Evolutionary conservation across 2,888 invertebrate genomes (phyloP), one percentile per base, ranked within the genome.

Genomic region (Archaeoteleia sp.): DNA sequence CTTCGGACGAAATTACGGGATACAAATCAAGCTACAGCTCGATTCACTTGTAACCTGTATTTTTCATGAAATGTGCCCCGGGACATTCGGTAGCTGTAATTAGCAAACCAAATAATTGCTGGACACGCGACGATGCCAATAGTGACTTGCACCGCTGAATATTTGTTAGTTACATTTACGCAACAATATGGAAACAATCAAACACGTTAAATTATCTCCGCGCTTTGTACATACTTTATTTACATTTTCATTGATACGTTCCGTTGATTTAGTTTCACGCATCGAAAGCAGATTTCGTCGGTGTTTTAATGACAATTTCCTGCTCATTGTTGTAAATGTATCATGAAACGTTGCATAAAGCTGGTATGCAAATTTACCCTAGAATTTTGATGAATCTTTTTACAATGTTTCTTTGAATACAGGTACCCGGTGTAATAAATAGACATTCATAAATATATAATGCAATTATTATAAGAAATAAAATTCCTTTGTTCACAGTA

Each of bases 1-100:
- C 37, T 35, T 40, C 25, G 34, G 20, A 32, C 54, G n/a, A 61
- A 63, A 63, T 63, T 42, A 43, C 55, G 54, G 37, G 49, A 63
- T 55, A 63, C 62, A 55, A 55, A 49, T 63, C 54, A 62, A 54
- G 54, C 45, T 13, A 17, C 39, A 25, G 14, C 40, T 27, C 42
- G 49, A 35, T 54, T 40, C 61, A 62, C 61, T 62, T 54, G 62
- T 48, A 62, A 54, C 53, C 34, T 32, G 48, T 42, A 43, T 49
- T 63, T 63, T 63, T 45, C 42, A 29, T 30, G 42, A 35, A 37
- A 29, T 14, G 27, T 13, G 25, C 49, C 46, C 42, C 27, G 34
- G 29, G 32, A 48, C 29, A 48, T 29, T 29, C 25, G 29, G 43
- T 14, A 10, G 14, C 30, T 15, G 10, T 45, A 62, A 62, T 62